Conservation (phyloP, 2,888 invertebrate genomes). For the Amphipyra berbera region DNA sequence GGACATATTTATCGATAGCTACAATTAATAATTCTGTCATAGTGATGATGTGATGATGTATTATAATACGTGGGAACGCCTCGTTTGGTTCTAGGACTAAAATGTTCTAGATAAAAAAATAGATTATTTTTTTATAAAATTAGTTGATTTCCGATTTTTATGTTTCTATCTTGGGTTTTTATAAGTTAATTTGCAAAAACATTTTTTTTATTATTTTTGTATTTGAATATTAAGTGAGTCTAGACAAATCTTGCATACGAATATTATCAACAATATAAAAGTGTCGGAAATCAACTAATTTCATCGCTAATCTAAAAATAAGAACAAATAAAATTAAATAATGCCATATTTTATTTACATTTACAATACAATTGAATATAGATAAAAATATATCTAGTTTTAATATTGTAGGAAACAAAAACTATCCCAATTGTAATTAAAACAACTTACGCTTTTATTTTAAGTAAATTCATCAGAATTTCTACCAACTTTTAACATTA, state of each 20-base stretch:
- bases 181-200: too few relatives aligned
- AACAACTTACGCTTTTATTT: constrained; percentile 31
- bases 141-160: constrained; percentile 7
- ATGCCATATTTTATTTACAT: constrained; percentile 61
- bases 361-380: constrained; percentile 58
- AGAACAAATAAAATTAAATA: constrained; percentile 55
- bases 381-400: constrained; percentile 52
- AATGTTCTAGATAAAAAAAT: constrained; percentile 31
- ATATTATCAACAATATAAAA: neutral
- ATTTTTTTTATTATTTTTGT: too few relatives aligned
- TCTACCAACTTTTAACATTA: constrained; percentile 24
- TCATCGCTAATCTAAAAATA: constrained; percentile 39
- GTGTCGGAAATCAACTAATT: constrained; percentile 2
- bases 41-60: too few relatives aligned
- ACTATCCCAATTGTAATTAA: constrained; percentile 39
- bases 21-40: neutral
- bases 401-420: constrained; percentile 57
- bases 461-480: constrained; percentile 31
- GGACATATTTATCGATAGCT: neutral
- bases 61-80: constrained; percentile 4
- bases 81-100: constrained; percentile 17
- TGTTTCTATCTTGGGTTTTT: too few relatives aligned
- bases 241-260: too few relatives aligned
- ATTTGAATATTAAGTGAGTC: too few relatives aligned
- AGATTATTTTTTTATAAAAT: constrained; percentile 12